A percentile compares a stretch with the other conserved stretches of the same genome.
These are phyloP conservation scores for Borostomias antarcticus DNA, from an alignment of 2,797 vertebrate genomes.

Conservation along the genomic window DNA sequence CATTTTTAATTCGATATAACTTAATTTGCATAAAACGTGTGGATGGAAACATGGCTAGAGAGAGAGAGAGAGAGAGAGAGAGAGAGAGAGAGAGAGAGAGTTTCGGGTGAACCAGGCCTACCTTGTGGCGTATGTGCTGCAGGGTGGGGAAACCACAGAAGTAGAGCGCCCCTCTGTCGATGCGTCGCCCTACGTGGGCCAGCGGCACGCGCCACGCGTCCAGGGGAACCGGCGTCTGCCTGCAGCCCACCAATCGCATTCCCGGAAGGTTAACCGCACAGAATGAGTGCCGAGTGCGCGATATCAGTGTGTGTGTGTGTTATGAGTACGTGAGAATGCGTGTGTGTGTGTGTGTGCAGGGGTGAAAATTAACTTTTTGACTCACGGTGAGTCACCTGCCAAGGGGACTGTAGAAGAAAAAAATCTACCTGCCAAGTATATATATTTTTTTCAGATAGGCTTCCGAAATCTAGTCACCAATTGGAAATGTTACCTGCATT, in stretches of 20 bases:
- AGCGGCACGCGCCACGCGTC: constrained; percentile 89
- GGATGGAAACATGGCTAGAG: too few species aligned
- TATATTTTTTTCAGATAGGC: too few species aligned
- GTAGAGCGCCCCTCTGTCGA: constrained; percentile 87
- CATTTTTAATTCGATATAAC: too few species aligned
- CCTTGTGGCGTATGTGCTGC: constrained; percentile 95
- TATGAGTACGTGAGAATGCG: neutral
- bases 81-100: neutral
- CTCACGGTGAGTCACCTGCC: too few species aligned
- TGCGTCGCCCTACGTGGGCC: constrained; percentile 74
- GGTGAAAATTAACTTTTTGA: too few species aligned
- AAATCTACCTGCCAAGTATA: too few species aligned
- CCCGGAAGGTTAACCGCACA: neutral
- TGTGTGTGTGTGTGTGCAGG: neutral
- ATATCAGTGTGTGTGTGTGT: neutral
- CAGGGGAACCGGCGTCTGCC: constrained; percentile 84
- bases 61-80: neutral
- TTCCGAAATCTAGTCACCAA: too few species aligned
- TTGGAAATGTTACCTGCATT: too few species aligned
- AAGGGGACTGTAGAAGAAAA: too few species aligned
- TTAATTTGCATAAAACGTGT: too few species aligned
- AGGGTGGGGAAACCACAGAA: constrained; percentile 97
- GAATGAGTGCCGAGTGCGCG: neutral
- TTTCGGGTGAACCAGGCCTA: constrained; percentile 43
- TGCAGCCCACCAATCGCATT: constrained; percentile 49